Conservation (phyloP, 2,113 vertebrate genomes). For the Nothoprocta perdicaria region DNA sequence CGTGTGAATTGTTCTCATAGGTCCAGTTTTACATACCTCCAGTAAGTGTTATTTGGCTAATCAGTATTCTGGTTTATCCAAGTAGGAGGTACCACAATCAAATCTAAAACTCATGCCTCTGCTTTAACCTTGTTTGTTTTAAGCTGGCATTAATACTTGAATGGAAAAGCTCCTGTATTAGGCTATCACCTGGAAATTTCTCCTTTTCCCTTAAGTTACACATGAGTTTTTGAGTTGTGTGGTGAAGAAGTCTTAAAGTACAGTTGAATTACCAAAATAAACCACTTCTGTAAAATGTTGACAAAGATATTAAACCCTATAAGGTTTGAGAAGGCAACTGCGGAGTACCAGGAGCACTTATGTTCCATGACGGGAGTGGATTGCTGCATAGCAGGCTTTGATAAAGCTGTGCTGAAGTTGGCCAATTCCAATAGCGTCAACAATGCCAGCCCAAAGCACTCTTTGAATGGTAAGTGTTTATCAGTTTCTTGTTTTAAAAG, state of each 20-base stretch:
- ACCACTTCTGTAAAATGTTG: slow-evolving; percentile 12
- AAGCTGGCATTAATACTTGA: background rate
- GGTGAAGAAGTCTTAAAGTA: background rate
- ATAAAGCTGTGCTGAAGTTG: slow-evolving; percentile 85
- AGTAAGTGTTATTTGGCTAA: background rate
- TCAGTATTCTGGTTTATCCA: background rate
- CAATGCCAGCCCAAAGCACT: slow-evolving; percentile 92
- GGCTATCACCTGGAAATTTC: background rate
- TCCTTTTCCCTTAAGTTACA: background rate
- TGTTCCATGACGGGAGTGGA: slow-evolving; percentile 92
- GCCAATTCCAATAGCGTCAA: slow-evolving; percentile 81
- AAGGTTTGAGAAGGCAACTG: slow-evolving; percentile 96
- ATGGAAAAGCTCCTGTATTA: background rate
- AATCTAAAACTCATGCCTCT: background rate
- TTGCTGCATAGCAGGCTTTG: slow-evolving; percentile 89
- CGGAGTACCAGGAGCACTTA: slow-evolving; percentile 95
- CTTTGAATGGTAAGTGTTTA: slow-evolving; percentile 83
- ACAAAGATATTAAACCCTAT: slow-evolving; percentile 14
- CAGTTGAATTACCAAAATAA: background rate
- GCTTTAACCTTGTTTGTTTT: background rate
- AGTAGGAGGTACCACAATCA: background rate
- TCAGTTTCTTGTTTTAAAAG: background rate
- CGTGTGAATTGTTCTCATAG: background rate
- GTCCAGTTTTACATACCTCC: background rate
- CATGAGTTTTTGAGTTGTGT: background rate